These are phyloP conservation scores for Allygus modestus DNA, from an alignment of 2,888 invertebrate species.

Conservation along the genomic window DNA sequence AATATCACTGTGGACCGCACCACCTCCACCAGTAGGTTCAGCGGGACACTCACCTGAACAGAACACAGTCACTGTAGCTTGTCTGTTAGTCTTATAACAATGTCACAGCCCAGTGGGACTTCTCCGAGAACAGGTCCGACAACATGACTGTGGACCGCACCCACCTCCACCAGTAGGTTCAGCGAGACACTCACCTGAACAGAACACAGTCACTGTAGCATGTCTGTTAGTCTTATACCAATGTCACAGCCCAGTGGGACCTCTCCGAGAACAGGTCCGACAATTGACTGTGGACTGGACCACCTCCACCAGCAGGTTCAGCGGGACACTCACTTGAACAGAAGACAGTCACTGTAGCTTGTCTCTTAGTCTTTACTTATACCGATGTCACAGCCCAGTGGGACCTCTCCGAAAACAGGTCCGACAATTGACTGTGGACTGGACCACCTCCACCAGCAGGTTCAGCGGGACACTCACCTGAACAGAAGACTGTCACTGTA, in stretches of 20 bases:
- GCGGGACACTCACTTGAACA: conserved; percentile 74
- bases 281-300: conserved; percentile 83
- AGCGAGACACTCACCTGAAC: conserved; percentile 74
- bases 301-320: conserved; percentile 74
- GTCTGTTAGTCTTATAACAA: no score
- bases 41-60: conserved; percentile 74
- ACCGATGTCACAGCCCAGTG: no score
- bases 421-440: conserved; percentile 85
- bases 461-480: conserved; percentile 74
- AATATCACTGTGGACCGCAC: conserved; percentile 83
- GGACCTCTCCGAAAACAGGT: conserved; percentile 85
- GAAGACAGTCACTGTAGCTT: no score
- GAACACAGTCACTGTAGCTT: no score
- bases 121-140: conserved; percentile 87
- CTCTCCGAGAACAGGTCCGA: conserved; percentile 88
- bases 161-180: conserved; percentile 74
- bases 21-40: conserved; percentile 74
- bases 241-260: conserved; percentile 88
- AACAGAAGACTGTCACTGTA: not conserved
- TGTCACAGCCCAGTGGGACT: conserved; percentile 86
- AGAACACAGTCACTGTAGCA: conserved; percentile 77
- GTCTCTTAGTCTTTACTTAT: no score
- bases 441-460: conserved; percentile 76
- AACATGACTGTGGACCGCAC: conserved; percentile 83
- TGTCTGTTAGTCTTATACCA: no score